A percentile compares a stretch with the other conserved stretches of the same genome.
Evolutionary conservation across 2,113 vertebrate genomes (phyloP).

Genomic region (Crotalus helleri): DNA sequence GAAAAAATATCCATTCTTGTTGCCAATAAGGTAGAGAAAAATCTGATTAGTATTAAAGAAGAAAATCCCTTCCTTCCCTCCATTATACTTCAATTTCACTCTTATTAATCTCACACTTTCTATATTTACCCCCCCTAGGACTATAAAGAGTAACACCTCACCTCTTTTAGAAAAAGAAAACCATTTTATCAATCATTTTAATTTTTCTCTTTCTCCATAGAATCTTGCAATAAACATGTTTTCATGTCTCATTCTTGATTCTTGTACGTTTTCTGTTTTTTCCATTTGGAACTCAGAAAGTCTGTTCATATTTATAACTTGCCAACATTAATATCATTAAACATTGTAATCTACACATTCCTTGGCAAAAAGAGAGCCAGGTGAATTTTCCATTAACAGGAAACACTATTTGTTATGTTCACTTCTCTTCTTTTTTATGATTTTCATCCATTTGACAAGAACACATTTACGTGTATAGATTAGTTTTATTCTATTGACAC

Average conservation of each 20-base stretch:
- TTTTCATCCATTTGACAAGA: background rate
- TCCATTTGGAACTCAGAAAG: conserved; percentile 3
- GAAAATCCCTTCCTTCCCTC: background rate
- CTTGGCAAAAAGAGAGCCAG: conserved; percentile 7
- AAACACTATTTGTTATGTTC: background rate
- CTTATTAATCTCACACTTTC: background rate
- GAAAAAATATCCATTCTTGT: background rate
- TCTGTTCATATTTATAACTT: conserved; percentile 10
- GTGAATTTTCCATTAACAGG: conserved; percentile 21
- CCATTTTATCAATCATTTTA: conserved; percentile 15
- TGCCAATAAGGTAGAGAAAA: background rate
- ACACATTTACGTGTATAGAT: background rate
- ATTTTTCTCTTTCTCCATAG: background rate
- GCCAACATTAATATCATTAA: background rate
- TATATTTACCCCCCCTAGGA: background rate
- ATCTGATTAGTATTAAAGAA: background rate
- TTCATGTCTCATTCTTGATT: background rate
- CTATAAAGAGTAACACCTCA: background rate
- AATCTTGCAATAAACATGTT: conserved; percentile 12
- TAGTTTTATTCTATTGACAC: background rate
- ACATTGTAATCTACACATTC: conserved; percentile 6
- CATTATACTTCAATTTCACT: background rate
- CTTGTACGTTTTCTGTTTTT: conserved; percentile 22
- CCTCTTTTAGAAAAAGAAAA: conserved; percentile 3
- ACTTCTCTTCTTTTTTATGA: background rate